Percentiles rank a stretch among this genome's conserved stretches.
Conservation (phyloP, 2,888 invertebrate genomes). For the Phortica okadai region DNA sequence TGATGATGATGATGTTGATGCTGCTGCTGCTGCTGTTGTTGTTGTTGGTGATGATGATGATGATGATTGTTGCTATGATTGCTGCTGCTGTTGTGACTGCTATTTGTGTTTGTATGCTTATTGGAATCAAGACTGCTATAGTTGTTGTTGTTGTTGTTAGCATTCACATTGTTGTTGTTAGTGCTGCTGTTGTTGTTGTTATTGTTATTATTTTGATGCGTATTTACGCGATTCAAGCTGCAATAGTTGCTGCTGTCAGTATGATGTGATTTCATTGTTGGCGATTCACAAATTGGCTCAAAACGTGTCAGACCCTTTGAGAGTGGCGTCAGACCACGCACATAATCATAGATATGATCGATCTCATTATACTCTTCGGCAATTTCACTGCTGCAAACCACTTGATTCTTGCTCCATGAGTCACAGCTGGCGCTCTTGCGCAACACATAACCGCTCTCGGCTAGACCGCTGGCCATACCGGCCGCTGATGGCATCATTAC, state of each 20-base stretch:
- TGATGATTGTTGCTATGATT: conserved; percentile 71
- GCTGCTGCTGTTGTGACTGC: conserved; percentile 74
- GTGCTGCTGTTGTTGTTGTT: conserved; percentile 54
- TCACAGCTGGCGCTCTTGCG: conserved; percentile 88
- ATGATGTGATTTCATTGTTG: conserved; percentile 75
- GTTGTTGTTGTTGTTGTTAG: conserved; percentile 66
- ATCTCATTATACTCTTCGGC: conserved; percentile 96
- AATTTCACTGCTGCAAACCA: conserved; percentile 77
- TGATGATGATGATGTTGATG: conserved; percentile 58
- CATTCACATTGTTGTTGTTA: conserved; percentile 52
- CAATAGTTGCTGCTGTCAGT: conserved; percentile 76
- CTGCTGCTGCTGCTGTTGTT: conserved; percentile 72
- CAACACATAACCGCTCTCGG: conserved; percentile 82
- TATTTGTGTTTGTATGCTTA: conserved; percentile 71
- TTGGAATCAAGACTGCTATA: conserved; percentile 75
- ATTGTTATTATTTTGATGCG: conserved; percentile 57
- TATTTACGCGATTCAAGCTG: conserved; percentile 74
- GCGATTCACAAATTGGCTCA: conserved; percentile 77
- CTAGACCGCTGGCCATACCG: conserved; percentile 68
- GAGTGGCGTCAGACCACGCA: conserved; percentile 92
- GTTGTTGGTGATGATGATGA: conserved; percentile 74
- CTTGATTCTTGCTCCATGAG: conserved; percentile 77
- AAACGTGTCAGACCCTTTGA: conserved; percentile 83
- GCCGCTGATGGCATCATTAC: conserved; percentile 76
- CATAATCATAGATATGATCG: conserved; percentile 97